These are phyloP conservation scores for Telenomus remus DNA, from an alignment of 1,140 invertebrate species.

Conservation along the genomic window DNA sequence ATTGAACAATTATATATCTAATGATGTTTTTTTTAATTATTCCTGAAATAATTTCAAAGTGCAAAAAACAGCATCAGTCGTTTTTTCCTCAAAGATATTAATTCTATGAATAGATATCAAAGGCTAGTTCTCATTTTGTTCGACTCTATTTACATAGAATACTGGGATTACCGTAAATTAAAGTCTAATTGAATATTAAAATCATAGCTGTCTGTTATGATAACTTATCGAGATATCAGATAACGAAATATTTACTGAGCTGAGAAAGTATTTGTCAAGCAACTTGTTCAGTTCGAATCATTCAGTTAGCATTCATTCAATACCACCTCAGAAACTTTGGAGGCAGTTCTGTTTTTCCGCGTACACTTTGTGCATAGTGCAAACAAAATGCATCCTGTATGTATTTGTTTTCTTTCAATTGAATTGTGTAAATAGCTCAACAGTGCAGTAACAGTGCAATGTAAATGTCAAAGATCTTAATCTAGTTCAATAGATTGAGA, in stretches of 20 bases:
- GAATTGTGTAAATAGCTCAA: background rate
- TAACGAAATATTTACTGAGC: constrained; percentile 38
- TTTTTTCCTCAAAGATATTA: too few relatives aligned
- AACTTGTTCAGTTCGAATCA: constrained; percentile 19
- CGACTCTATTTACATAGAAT: too few relatives aligned
- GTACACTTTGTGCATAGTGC: background rate
- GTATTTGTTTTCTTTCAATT: constrained; percentile 2
- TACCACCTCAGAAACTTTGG: background rate
- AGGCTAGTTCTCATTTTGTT: too few relatives aligned
- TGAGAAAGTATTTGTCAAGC: constrained; percentile 29
- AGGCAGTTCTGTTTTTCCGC: background rate
- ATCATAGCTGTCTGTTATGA: constrained; percentile 21
- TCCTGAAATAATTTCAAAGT: too few relatives aligned
- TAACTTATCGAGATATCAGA: constrained; percentile 46
- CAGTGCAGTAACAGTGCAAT: background rate
- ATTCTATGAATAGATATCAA: too few relatives aligned
- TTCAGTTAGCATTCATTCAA: background rate
- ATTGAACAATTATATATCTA: too few relatives aligned
- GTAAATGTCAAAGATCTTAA: too few relatives aligned
- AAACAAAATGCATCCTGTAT: constrained; percentile 41
- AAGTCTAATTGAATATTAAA: constrained; percentile 1
- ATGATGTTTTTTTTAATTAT: too few relatives aligned
- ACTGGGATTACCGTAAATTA: too few relatives aligned
- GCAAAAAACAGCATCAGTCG: too few relatives aligned
- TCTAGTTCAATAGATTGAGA: too few relatives aligned